Percentiles rank a stretch among this genome's conserved stretches.
phyloP scores from a whole-genome alignment of 2,888 invertebrate species.

The Agriopis aurantiaria region DNA sequence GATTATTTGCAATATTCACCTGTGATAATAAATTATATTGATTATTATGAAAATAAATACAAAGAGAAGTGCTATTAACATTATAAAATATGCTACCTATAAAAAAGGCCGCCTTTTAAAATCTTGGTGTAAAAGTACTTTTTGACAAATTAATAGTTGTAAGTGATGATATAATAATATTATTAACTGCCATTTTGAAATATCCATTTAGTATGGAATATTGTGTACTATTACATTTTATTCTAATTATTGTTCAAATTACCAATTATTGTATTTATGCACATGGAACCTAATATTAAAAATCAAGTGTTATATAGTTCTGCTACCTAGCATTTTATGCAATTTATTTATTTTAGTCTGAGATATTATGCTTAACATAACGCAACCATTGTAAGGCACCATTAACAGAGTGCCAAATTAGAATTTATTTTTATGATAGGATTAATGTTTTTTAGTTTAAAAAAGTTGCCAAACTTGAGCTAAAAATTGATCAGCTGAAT shows the following conservation, averaged over 20 bases:
- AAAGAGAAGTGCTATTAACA: conserved; percentile 40
- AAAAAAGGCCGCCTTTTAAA: conserved; percentile 32
- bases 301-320: conserved; percentile 8
- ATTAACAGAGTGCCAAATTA: conserved; percentile 35
- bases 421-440: conserved; percentile 19
- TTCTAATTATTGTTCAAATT: conserved; percentile 2
- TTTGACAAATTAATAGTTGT: conserved; percentile 53
- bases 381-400: conserved; percentile 19
- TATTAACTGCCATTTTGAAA: conserved; percentile 78
- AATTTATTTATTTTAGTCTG: conserved; percentile 8
- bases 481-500: conserved; percentile 3
- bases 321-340: conserved; percentile 4
- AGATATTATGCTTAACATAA: background rate
- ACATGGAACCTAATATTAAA: background rate
- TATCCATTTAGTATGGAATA: background rate
- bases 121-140: conserved; percentile 57
- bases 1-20: conserved; percentile 75
- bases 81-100: background rate
- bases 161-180: conserved; percentile 71
- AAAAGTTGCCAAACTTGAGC: conserved; percentile 35
- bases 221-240: background rate
- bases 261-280: conserved; percentile 3
- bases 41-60: conserved; percentile 49
- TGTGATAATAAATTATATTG: conserved; percentile 79
- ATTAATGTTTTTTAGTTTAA: conserved; percentile 18